phyloP scores from a whole-genome alignment of 2,888 invertebrate species.

The Oscheius sp. region DNA sequence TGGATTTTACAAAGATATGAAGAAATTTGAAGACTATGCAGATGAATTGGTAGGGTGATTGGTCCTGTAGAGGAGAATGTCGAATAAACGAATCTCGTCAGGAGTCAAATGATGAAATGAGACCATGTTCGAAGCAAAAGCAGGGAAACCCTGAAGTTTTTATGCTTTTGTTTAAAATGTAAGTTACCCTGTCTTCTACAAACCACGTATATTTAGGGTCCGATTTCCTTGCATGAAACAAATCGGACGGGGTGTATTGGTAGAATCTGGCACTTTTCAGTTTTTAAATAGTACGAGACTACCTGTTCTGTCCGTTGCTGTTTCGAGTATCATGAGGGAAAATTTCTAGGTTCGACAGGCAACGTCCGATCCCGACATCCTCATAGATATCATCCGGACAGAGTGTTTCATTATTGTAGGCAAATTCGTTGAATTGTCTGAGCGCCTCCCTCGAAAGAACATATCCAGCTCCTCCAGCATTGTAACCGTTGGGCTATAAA shows the following conservation, averaged over 20 bases:
- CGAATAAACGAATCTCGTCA: constrained; percentile 49
- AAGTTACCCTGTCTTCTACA: constrained; percentile 14
- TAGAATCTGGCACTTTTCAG: constrained; percentile 26
- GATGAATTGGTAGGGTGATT: not conserved
- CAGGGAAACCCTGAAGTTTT: constrained; percentile 45
- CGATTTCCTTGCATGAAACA: constrained; percentile 28
- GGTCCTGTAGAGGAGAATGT: constrained; percentile 46
- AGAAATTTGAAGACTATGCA: too few relatives aligned
- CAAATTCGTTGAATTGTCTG: constrained; percentile 39
- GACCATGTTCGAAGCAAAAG: constrained; percentile 46
- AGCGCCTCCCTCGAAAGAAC: constrained; percentile 47
- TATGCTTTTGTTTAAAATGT: not conserved
- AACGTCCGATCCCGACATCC: constrained; percentile 47
- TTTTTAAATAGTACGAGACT: not conserved
- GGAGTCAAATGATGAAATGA: constrained; percentile 48
- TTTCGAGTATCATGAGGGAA: constrained; percentile 50
- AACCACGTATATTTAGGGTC: constrained; percentile 26
- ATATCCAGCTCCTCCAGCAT: constrained; percentile 53
- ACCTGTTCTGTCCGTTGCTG: constrained; percentile 37
- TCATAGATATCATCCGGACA: constrained; percentile 50
- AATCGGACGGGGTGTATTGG: constrained; percentile 30
- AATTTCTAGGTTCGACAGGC: constrained; percentile 42
- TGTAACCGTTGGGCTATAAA: constrained; percentile 48
- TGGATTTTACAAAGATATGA: too few relatives aligned
- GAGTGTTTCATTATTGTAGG: constrained; percentile 41